phyloP scores from a whole-genome alignment of 2,797 vertebrate genomes.

The Chromis chromis region DNA sequence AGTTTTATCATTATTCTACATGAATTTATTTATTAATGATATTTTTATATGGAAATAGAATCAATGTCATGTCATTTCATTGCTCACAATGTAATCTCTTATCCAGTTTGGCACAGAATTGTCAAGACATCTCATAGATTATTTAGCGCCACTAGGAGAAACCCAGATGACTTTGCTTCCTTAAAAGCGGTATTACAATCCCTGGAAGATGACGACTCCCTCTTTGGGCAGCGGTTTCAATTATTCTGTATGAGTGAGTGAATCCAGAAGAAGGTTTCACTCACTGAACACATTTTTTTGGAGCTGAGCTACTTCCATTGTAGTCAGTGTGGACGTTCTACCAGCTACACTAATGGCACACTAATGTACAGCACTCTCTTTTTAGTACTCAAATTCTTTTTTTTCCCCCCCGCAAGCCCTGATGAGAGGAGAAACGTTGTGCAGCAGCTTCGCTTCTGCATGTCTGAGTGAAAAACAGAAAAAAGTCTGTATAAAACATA shows the following conservation, averaged over 20 bases:
- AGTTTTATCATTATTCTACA: conserved; percentile 9
- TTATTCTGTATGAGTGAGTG: conserved; percentile 11
- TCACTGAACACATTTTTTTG: not conserved
- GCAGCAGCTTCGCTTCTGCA: not conserved
- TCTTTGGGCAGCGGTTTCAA: conserved; percentile 10
- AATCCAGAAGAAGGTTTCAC: conserved; percentile 21
- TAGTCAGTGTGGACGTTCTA: not conserved
- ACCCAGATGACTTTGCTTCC: conserved; percentile 12
- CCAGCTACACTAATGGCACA: conserved; percentile 17
- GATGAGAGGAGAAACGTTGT: not conserved
- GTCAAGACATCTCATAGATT: conserved; percentile 31
- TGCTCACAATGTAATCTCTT: conserved; percentile 10
- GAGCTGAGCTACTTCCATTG: conserved; percentile 20
- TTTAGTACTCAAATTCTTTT: conserved; percentile 9
- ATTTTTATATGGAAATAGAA: conserved; percentile 18
- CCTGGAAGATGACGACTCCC: conserved; percentile 1
- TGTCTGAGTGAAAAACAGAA: not conserved
- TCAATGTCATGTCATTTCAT: conserved; percentile 17
- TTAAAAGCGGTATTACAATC: conserved; percentile 34
- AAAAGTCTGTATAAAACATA: not conserved
- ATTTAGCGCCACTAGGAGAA: conserved; percentile 33
- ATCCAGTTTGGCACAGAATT: conserved; percentile 32
- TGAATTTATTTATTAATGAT: conserved; percentile 38
- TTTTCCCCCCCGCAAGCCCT: not conserved
- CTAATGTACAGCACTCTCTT: conserved; percentile 12